Conservation (phyloP, 1,140 invertebrate genomes). For the Atta texana region DNA sequence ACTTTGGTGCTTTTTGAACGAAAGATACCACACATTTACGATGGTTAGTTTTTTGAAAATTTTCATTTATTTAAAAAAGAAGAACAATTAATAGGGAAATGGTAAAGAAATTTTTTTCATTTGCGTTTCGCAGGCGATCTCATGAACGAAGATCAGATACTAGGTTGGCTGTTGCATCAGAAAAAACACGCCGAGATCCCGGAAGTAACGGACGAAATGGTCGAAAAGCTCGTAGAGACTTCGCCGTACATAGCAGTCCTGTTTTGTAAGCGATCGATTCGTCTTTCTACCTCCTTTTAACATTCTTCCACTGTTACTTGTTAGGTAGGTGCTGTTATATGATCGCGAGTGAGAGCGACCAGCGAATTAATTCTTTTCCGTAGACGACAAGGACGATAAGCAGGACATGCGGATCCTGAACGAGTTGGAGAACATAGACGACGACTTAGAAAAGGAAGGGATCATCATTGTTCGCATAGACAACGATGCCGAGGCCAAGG, state of each 20-base stretch:
- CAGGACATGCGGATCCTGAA: conserved; percentile 95
- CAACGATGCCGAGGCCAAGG: conserved; percentile 94
- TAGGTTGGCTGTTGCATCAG: conserved; percentile 95
- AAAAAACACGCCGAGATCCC: conserved; percentile 96
- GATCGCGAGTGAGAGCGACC: conserved; percentile 60
- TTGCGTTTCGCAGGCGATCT: conserved; percentile 89
- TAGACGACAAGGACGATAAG: conserved; percentile 96
- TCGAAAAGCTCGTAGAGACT: conserved; percentile 95
- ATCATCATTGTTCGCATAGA: conserved; percentile 96
- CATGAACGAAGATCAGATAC: conserved; percentile 95
- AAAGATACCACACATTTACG: conserved; percentile 95
- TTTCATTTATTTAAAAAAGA: not conserved
- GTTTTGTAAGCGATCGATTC: conserved; percentile 90
- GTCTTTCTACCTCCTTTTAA: conserved; percentile 75
- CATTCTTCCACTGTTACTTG: conserved; percentile 73
- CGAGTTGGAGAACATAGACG: conserved; percentile 97
- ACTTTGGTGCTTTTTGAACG: conserved; percentile 95
- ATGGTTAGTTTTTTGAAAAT: conserved; percentile 86
- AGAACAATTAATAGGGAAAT: not conserved
- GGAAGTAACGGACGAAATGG: conserved; percentile 97
- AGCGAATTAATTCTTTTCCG: conserved; percentile 73
- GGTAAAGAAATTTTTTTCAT: not conserved
- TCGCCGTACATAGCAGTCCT: conserved; percentile 93
- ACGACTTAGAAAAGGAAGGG: conserved; percentile 95
- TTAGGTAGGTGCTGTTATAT: conserved; percentile 71